Evolutionary conservation across 2,113 vertebrate species (phyloP).

Genomic region (Corythaeola cristata): DNA sequence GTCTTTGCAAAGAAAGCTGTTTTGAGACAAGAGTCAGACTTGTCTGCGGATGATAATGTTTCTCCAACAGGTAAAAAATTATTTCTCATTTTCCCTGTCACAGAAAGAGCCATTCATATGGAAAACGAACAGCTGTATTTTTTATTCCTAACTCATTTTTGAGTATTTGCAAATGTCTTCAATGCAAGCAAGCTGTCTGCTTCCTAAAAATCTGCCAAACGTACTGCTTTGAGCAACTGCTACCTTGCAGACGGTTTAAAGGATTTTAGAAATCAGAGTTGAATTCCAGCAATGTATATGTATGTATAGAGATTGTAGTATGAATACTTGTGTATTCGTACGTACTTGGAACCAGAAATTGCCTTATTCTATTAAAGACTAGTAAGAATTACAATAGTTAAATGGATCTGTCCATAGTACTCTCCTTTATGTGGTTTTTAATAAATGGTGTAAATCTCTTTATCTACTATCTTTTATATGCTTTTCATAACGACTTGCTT

Average conservation of each 20-base stretch:
- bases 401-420: background rate
- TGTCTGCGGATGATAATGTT: background rate
- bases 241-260: background rate
- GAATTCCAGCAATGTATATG: background rate
- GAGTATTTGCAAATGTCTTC: background rate
- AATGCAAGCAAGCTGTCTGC: background rate
- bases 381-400: background rate
- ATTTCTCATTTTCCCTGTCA: background rate
- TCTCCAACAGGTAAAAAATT: conserved; percentile 56
- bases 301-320: background rate
- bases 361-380: background rate
- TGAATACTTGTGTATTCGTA: background rate
- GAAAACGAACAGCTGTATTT: background rate
- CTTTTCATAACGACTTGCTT: background rate
- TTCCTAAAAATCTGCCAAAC: background rate
- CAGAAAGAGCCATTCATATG: background rate
- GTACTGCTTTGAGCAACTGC: background rate
- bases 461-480: background rate
- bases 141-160: background rate
- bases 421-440: background rate
- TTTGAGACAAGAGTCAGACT: conserved; percentile 1
- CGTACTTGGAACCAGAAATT: background rate
- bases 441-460: background rate
- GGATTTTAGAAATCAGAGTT: background rate
- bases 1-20: background rate